A percentile compares a stretch with the other conserved stretches of the same genome.
phyloP scores from a whole-genome alignment of 2,888 invertebrate species.

The Drosophila subsilvestris region DNA sequence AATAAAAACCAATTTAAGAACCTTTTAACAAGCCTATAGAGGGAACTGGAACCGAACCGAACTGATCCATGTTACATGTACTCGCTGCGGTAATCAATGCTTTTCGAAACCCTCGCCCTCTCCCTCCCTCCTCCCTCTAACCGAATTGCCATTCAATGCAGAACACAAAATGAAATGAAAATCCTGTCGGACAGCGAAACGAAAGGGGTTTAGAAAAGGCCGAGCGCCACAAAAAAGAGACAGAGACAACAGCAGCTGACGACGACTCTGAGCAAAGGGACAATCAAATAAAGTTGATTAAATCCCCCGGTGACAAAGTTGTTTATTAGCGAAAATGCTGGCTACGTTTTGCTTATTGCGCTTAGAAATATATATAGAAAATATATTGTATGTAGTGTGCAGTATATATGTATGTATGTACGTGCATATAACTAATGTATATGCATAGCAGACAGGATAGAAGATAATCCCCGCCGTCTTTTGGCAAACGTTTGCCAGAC shows the following conservation, averaged over 20 bases:
- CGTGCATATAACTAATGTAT: slow-evolving; percentile 8
- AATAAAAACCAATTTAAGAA: slow-evolving; percentile 57
- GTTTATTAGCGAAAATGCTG: slow-evolving; percentile 41
- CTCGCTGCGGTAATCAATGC: slow-evolving; percentile 53
- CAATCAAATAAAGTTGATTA: slow-evolving; percentile 65
- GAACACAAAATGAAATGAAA: slow-evolving; percentile 40
- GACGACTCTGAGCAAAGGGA: slow-evolving; percentile 14
- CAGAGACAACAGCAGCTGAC: background rate
- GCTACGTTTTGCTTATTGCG: slow-evolving; percentile 3
- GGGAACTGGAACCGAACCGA: slow-evolving; percentile 6
- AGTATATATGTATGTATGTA: background rate
- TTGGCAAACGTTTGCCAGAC: slow-evolving; percentile 31
- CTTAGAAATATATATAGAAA: slow-evolving; percentile 16
- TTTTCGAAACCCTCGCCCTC: slow-evolving; percentile 19
- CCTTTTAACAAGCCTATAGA: slow-evolving; percentile 42
- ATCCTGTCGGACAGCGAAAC: slow-evolving; percentile 29
- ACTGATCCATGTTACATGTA: slow-evolving; percentile 16
- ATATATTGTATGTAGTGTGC: background rate
- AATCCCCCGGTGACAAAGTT: slow-evolving; percentile 48
- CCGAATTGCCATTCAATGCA: slow-evolving; percentile 38
- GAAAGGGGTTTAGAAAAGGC: slow-evolving; percentile 20
- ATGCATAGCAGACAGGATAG: slow-evolving; percentile 15
- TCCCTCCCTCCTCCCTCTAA: background rate
- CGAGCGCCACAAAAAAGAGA: background rate
- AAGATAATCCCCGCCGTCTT: slow-evolving; percentile 19